A percentile compares a stretch with the other conserved stretches of the same genome.
Evolutionary conservation across 1,140 invertebrate species (phyloP).

Genomic region (Trachymyrmex cornetzi): DNA sequence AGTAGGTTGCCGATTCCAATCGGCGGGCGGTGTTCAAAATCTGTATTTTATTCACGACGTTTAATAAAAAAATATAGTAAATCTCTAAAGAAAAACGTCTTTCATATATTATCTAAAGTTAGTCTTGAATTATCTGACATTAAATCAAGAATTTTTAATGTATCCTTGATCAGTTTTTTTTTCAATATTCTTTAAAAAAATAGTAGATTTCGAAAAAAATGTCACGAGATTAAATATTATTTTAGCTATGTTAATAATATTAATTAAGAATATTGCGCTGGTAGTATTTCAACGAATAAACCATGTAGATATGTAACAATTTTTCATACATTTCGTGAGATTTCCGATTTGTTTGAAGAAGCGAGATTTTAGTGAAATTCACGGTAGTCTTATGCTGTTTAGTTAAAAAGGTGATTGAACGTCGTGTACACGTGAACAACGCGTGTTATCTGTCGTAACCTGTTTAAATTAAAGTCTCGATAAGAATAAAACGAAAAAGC

Average conservation of each 20-base stretch:
- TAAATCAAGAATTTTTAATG: not conserved
- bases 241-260: not conserved
- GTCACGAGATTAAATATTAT: too few species aligned
- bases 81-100: too few species aligned
- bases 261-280: not conserved
- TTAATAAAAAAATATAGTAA: too few species aligned
- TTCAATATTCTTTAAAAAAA: not conserved
- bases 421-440: not conserved
- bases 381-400: not conserved
- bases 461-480: conserved; percentile 3
- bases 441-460: not conserved
- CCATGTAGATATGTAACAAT: not conserved
- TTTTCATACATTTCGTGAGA: too few species aligned
- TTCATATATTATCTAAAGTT: too few species aligned
- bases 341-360: not conserved
- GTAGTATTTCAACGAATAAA: not conserved
- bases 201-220: too few species aligned
- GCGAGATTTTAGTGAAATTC: not conserved
- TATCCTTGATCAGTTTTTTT: not conserved
- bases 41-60: conserved; percentile 35
- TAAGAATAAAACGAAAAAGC: conserved; percentile 14
- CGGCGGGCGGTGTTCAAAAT: conserved; percentile 63
- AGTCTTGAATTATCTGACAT: not conserved
- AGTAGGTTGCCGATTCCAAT: conserved; percentile 83
- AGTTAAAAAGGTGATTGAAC: not conserved